Percentiles rank a stretch among this genome's conserved stretches.
These are phyloP conservation scores for Tigriopus californicus DNA, from an alignment of 2,888 invertebrate species.

Conservation along the genomic window DNA sequence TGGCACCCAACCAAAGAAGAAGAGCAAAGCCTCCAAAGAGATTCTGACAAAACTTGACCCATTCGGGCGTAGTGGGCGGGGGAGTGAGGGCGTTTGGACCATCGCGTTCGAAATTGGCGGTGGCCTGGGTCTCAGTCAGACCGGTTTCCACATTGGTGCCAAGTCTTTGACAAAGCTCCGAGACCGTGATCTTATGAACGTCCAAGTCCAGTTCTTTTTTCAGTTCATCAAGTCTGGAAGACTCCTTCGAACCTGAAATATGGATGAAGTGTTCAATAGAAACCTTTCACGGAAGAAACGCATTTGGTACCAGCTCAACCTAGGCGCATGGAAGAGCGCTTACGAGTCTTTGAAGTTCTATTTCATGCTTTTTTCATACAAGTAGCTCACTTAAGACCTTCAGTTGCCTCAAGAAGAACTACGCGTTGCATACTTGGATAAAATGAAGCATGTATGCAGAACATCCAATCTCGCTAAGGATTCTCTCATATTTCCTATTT, in stretches of 20 bases:
- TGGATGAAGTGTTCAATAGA: neutral
- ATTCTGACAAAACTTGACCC: conserved; percentile 43
- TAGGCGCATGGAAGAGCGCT: too few species aligned
- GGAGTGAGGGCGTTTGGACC: conserved; percentile 51
- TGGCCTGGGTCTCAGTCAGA: conserved; percentile 28
- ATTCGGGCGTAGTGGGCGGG: conserved; percentile 49
- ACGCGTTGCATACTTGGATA: too few species aligned
- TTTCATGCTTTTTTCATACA: too few species aligned
- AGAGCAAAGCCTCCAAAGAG: conserved; percentile 58
- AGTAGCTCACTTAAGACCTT: too few species aligned
- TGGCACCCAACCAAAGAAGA: conserved; percentile 56
- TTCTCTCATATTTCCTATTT: too few species aligned
- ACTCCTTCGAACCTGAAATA: conserved; percentile 10
- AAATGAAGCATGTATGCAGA: too few species aligned
- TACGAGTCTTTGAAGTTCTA: too few species aligned
- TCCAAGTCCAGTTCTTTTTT: conserved; percentile 99
- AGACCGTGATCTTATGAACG: conserved; percentile 90
- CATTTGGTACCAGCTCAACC: too few species aligned
- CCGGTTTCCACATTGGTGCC: conserved; percentile 19
- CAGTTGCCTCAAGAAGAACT: too few species aligned
- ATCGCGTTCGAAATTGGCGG: conserved; percentile 30
- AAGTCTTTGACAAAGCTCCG: conserved; percentile 66
- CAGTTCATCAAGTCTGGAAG: conserved; percentile 85
- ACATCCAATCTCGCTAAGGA: too few species aligned
- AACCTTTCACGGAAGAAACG: too few species aligned